A percentile compares a stretch with the other conserved stretches of the same genome.
Evolutionary conservation across 2,113 vertebrate genomes (phyloP).

Genomic region (Anoura caudifer): DNA sequence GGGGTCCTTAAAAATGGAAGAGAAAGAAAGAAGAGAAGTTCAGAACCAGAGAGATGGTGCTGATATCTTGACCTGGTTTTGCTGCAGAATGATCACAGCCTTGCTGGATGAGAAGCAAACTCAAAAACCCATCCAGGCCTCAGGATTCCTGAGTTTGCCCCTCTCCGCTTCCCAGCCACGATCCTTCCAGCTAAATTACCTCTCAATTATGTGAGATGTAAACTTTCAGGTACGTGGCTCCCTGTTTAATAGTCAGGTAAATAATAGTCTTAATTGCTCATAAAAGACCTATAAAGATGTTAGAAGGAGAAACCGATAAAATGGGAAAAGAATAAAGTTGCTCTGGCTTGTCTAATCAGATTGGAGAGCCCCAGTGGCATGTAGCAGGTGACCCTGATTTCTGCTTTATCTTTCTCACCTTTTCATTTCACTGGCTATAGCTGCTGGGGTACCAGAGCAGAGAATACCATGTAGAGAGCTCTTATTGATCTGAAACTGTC

Average conservation of each 20-base stretch:
- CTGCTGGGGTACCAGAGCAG: conserved; percentile 9
- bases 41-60: neutral
- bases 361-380: neutral
- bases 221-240: conserved; percentile 36
- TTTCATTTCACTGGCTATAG: conserved; percentile 40
- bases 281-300: conserved; percentile 35
- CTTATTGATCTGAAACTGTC: conserved; percentile 53
- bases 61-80: neutral
- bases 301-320: conserved; percentile 19
- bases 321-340: neutral
- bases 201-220: conserved; percentile 42
- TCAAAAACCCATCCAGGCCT: neutral
- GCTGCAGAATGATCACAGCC: neutral
- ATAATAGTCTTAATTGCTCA: conserved; percentile 44
- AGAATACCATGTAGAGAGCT: conserved; percentile 41
- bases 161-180: neutral
- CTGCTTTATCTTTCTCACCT: conserved; percentile 26
- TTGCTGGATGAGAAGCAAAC: neutral
- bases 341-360: neutral
- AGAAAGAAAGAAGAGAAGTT: neutral
- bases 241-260: conserved; percentile 47
- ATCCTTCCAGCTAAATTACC: neutral
- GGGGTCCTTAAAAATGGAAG: neutral
- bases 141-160: neutral
- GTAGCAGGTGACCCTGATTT: neutral